Percentiles rank a stretch among this genome's conserved stretches.
phyloP scores from a whole-genome alignment of 2,113 vertebrate species.

The Cygnus atratus region DNA sequence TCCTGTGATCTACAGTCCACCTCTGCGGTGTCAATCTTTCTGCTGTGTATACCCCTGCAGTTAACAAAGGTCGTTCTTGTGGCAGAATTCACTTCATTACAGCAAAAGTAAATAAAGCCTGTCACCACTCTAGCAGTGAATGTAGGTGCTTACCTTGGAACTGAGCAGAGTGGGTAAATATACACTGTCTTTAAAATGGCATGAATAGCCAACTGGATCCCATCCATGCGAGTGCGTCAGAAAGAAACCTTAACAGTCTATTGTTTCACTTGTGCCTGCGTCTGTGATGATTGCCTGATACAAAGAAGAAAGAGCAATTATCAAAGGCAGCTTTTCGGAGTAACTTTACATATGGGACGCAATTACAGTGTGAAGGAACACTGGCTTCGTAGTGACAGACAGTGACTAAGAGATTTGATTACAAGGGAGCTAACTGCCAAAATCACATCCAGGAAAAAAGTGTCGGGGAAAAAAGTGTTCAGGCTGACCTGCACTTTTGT shows the following conservation, averaged over 20 bases:
- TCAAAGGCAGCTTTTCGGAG: conserved; percentile 33
- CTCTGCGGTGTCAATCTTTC: background rate
- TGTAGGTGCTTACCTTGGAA: conserved; percentile 69
- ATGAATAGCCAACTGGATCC: conserved; percentile 59
- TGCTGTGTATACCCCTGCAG: background rate
- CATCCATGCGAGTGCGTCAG: conserved; percentile 28
- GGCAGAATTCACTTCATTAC: conserved; percentile 43
- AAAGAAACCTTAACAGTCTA: conserved; percentile 43
- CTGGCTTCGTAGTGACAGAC: conserved; percentile 47
- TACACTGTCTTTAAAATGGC: conserved; percentile 24
- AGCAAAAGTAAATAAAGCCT: conserved; percentile 62
- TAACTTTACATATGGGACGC: conserved; percentile 20
- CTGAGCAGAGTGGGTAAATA: conserved; percentile 54
- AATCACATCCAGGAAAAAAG: conserved; percentile 26
- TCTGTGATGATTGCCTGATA: conserved; percentile 4
- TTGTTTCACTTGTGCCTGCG: conserved; percentile 53
- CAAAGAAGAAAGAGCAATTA: conserved; percentile 44
- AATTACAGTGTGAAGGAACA: conserved; percentile 32
- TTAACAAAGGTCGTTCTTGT: background rate
- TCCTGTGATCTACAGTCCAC: background rate
- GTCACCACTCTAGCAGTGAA: conserved; percentile 48
- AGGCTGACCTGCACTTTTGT: background rate
- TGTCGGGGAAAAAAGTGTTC: background rate
- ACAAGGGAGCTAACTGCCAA: conserved; percentile 20
- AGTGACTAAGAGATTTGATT: conserved; percentile 56